Evolutionary conservation across 1,140 invertebrate species (phyloP).

Genomic region (Asobara japonica): DNA sequence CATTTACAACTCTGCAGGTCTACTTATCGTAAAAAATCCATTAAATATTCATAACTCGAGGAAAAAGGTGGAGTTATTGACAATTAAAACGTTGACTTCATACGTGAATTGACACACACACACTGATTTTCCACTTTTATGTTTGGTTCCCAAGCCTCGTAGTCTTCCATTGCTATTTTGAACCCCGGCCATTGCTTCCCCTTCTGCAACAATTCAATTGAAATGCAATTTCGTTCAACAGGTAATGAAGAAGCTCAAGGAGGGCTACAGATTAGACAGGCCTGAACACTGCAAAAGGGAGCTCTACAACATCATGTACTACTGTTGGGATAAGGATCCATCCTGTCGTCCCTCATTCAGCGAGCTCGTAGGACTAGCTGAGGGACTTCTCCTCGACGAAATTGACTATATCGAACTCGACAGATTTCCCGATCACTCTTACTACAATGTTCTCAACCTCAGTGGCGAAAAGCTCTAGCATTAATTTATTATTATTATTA

Average conservation of each 20-base stretch:
- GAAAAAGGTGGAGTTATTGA: too few relatives aligned
- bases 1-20: too few relatives aligned
- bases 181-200: too few relatives aligned
- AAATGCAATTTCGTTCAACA: constrained; percentile 50
- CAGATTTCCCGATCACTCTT: constrained; percentile 91
- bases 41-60: too few relatives aligned
- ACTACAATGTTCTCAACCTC: constrained; percentile 89
- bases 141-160: too few relatives aligned
- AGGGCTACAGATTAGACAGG: constrained; percentile 86
- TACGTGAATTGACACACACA: too few relatives aligned
- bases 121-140: neutral
- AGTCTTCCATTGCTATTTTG: too few relatives aligned
- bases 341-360: constrained; percentile 80
- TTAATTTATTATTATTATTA: neutral
- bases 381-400: constrained; percentile 84
- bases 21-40: too few relatives aligned
- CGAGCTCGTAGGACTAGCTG: constrained; percentile 82
- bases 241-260: constrained; percentile 72
- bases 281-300: constrained; percentile 89
- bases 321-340: constrained; percentile 89
- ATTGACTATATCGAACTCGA: constrained; percentile 94
- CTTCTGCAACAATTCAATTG: neutral
- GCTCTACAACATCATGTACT: constrained; percentile 93
- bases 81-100: too few relatives aligned
- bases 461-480: constrained; percentile 83